phyloP scores from a whole-genome alignment of 2,888 invertebrate species.

The Arrhopalites spinosus region DNA sequence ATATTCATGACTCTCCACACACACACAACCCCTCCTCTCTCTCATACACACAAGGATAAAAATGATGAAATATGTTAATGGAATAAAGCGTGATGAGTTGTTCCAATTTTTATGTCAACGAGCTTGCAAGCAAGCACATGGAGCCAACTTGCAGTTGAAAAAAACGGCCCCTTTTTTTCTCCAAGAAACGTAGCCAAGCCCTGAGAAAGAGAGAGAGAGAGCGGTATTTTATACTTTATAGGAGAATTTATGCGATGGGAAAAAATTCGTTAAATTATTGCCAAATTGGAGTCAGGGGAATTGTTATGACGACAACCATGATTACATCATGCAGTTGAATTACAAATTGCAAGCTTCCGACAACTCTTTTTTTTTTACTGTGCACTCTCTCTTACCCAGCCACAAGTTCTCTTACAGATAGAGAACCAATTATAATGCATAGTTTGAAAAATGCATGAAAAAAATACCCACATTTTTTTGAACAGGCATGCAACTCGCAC shows the following conservation, averaged over 20 bases:
- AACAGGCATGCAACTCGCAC: neutral
- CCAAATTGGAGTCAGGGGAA: slow-evolving; percentile 7
- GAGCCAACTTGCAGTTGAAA: neutral
- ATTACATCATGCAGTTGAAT: slow-evolving; percentile 7
- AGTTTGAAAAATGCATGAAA: neutral
- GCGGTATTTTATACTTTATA: neutral
- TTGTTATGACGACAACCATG: neutral
- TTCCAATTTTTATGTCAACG: slow-evolving; percentile 22
- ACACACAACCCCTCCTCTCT: no score
- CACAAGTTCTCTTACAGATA: no score
- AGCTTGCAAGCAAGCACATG: neutral
- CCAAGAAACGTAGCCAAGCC: neutral
- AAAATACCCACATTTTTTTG: neutral
- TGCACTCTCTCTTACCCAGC: no score
- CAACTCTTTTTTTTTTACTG: no score
- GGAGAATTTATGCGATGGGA: neutral
- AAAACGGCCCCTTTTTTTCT: neutral
- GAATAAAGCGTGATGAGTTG: slow-evolving; percentile 17
- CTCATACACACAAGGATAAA: neutral
- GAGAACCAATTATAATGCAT: no score
- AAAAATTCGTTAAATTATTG: slow-evolving; percentile 3
- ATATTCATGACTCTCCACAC: slow-evolving; percentile 11
- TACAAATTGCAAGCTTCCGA: neutral
- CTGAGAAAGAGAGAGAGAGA: neutral
- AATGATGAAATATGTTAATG: slow-evolving; percentile 26